Conservation (phyloP, 2,797 vertebrate species). For the Percopsis omiscomaycus region DNA sequence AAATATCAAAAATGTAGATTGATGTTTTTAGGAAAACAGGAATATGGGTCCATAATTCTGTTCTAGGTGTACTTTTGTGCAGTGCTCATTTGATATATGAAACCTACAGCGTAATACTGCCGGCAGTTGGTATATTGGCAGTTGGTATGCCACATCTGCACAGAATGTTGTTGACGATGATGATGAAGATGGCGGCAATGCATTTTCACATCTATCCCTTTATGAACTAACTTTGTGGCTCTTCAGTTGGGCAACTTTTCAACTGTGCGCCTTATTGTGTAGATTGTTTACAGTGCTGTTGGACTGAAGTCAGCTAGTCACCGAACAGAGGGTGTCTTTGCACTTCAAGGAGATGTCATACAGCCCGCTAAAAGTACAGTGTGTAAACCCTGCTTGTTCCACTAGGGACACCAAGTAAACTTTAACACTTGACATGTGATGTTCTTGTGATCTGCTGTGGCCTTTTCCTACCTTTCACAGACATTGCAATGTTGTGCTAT, state of each 20-base stretch:
- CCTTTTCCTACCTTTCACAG: conserved; percentile 64
- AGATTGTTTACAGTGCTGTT: conserved; percentile 81
- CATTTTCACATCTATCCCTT: conserved; percentile 65
- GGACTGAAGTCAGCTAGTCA: conserved; percentile 39
- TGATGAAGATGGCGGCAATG: conserved; percentile 32
- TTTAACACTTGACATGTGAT: conserved; percentile 52
- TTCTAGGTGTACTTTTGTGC: conserved; percentile 42
- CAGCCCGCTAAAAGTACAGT: conserved; percentile 25
- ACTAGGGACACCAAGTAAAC: conserved; percentile 47
- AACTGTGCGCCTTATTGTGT: conserved; percentile 83
- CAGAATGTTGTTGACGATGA: conserved; percentile 37
- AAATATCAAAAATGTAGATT: conserved; percentile 40
- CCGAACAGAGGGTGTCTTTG: conserved; percentile 49
- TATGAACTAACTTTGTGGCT: conserved; percentile 66
- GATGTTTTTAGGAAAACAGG: conserved; percentile 48
- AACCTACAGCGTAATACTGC: conserved; percentile 71
- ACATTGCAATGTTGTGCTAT: conserved; percentile 57
- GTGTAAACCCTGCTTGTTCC: conserved; percentile 13
- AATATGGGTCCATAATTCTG: conserved; percentile 37
- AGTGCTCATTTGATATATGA: conserved; percentile 40
- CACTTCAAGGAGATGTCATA: conserved; percentile 69
- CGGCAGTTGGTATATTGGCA: conserved; percentile 69
- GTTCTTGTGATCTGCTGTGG: conserved; percentile 72
- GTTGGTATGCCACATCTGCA: conserved; percentile 71
- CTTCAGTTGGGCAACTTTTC: conserved; percentile 70